Base-by-base conservation (phyloP, 2,797 vertebrate species). In the Amblyopsis hoosieri region DNA sequence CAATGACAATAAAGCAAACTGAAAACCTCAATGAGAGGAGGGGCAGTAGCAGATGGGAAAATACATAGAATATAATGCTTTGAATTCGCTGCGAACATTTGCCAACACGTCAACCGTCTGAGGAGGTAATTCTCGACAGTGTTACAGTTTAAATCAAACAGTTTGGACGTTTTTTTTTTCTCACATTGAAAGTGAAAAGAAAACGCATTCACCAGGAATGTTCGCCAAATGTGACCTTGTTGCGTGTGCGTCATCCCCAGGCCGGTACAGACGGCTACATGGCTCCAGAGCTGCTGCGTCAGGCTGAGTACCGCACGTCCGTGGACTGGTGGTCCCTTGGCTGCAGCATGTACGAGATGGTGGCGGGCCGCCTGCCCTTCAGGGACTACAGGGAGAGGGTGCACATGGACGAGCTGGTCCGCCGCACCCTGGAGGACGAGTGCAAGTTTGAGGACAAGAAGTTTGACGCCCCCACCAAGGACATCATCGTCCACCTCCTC, bases 261-360 rank as follows among this genome's bases (percentile, higher is more conserved):
- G 91, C 90, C 59, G 91, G 91, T 58, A 92, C 91, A 0, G 84
- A 70, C 0, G 91, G 90, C 10, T 92, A 92, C 85, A 91, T 93
- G 91, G 90, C 90, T 14, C 90, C 91, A 11, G 91, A 92, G 83
- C 78, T 91, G 3, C 81, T 92, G 68, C 89, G 45, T 63, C 94
- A 96, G 48, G 92, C 93, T 53, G 78, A 76, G n/a, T 97, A 97
- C 82, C 73, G 81, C 70, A 94, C 85, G 1, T 92, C 95, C 0
- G 95, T 95, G 87, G 96, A 97, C 91, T 99, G 96, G 96, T 97
- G 96, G 91, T 89, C 95, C 4, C 89, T 97, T 86, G 96, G 96
- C 19, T 97, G 95, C 82, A 95, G 92, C 69, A 92, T 98, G 75
- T 97, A 95, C 52, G 95, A 98, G 87, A 97, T 97, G 95, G 78